These are phyloP conservation scores for Callyntrura sp. DNA, from an alignment of 2,888 invertebrate species.

Conservation along the genomic window DNA sequence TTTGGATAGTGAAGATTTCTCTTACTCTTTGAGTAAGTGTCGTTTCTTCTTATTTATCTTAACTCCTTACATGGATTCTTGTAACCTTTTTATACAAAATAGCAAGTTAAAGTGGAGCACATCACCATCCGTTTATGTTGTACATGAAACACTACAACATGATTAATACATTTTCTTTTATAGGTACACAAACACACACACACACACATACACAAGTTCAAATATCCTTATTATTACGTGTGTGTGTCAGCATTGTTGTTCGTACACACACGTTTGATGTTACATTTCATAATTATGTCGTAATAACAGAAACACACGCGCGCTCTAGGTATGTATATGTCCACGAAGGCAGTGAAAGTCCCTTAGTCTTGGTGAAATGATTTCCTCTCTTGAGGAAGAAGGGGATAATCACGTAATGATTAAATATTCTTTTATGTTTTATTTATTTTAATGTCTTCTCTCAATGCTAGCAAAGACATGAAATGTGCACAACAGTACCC, in stretches of 20 bases:
- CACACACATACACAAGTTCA: not conserved
- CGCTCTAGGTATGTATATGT: too few relatives aligned
- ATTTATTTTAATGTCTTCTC: conserved; percentile 36
- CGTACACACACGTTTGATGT: not conserved
- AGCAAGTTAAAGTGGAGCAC: conserved; percentile 42
- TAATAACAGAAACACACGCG: not conserved
- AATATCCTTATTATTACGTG: not conserved
- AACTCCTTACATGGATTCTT: not conserved
- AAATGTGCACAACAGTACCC: not conserved
- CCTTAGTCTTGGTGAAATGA: conserved; percentile 19
- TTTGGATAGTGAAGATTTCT: conserved; percentile 80
- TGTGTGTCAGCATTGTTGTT: not conserved
- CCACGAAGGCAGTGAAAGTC: not conserved
- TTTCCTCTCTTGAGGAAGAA: conserved; percentile 24
- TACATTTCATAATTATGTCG: conserved; percentile 37
- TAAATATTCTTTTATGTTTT: conserved; percentile 54
- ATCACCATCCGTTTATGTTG: conserved; percentile 29
- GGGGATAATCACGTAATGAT: conserved; percentile 72
- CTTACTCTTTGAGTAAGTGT: conserved; percentile 81
- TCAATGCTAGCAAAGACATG: not conserved
- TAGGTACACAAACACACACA: not conserved
- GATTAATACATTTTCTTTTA: conserved; percentile 22
- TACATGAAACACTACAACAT: conserved; percentile 24
- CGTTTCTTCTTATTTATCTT: conserved; percentile 21
- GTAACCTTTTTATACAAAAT: conserved; percentile 20